Base-by-base conservation (phyloP, 2,113 vertebrate genomes). In the Otocyon megalotis region DNA sequence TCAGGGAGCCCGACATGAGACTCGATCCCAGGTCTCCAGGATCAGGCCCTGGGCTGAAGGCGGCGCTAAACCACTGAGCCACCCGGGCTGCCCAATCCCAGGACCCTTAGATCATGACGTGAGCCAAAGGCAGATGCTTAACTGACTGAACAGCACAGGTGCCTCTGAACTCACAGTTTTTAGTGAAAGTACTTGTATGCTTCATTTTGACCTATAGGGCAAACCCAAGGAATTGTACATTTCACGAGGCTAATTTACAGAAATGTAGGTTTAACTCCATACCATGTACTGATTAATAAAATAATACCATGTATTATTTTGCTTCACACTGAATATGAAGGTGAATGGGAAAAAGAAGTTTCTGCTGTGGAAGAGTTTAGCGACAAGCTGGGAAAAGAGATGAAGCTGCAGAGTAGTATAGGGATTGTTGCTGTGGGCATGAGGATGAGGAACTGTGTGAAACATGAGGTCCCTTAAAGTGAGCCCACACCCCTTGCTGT, bases 241-340 rank as follows among this genome's bases (percentile, higher is more conserved):
- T 63, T 89, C 69, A 35, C 48, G 74, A 93, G 58, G 16, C 3
- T 95, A 24, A 65, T 83, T 24, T 90, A 88, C 16, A 83, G 43
- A 96, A 77, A 54, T n/a, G 54, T 37, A 19, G 62, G 32, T 56
- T 81, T 86, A 94, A 86, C n/a, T 81, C 53, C 90, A 19, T 56
- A 71, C 56, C 10, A 1, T 5, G 2, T 81, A n/a, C 26, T 32
- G 2, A 74, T n/a, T n/a, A n/a, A n/a, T n/a, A n/a, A n/a, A n/a
- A n/a, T n/a, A n/a, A n/a, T n/a, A n/a, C n/a, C n/a, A n/a, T 5
- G 8, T 20, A 80, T 8, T 54, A 35, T 69, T 48, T 35, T 15
- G 53, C n/a, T 90, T 4, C 54, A 53, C 35, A 32, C 19, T 19
- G 30, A 69, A 82, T 30, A 26, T 79, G 76, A 76, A 82, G 6